Base-by-base conservation (phyloP, 2,888 invertebrate species). In the Zeuzera pyrina region DNA sequence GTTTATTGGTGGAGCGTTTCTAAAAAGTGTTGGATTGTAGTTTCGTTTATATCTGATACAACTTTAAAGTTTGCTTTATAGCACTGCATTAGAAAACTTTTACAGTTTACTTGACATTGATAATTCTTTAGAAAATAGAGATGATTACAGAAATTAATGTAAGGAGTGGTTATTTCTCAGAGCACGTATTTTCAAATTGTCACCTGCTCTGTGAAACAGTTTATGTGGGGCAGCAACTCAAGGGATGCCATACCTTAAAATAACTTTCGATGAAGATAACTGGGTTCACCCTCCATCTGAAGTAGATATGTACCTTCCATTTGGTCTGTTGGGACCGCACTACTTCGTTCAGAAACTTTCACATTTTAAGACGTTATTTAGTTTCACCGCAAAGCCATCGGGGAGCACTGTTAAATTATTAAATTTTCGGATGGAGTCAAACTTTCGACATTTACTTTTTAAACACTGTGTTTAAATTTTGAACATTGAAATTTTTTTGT, bases 351-450 rank as follows among this genome's bases (percentile, higher is more conserved):
- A 44, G 57, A 70, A 77, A 76, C 70, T 73, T 74, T 55, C 59
- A 61, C 73, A 66, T 73, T 72, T 67, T 64, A 66, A 69, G 69
- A 70, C 58, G 54, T 72, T 67, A 65, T 60, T 60, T 65, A 62
- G 65, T 66, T 66, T 61, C 38, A 31, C 46, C 44, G 44, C 41
- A 45, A 32, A 35, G 48, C 56, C 58, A 57, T 33, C 25, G 43
- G 66, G 53, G 52, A 43, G 42, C 29, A 45, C 34, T 41, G 44
- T 48, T 57, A 61, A 66, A 69, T 65, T 65, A 72, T 71, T 70
- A 67, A 68, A 69, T 71, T 70, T 66, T 45, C 38, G 38, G 30
- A 38, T 34, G 34, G 33, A 42, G 40, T 34, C 22, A 15, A 22
- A 36, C 12, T 21, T 36, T 34, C 29, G 21, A 28, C 21, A 34